Percentiles rank a stretch among this genome's conserved stretches.
phyloP scores from a whole-genome alignment of 2,113 vertebrate species.

The Tretioscincus oriximinensis region DNA sequence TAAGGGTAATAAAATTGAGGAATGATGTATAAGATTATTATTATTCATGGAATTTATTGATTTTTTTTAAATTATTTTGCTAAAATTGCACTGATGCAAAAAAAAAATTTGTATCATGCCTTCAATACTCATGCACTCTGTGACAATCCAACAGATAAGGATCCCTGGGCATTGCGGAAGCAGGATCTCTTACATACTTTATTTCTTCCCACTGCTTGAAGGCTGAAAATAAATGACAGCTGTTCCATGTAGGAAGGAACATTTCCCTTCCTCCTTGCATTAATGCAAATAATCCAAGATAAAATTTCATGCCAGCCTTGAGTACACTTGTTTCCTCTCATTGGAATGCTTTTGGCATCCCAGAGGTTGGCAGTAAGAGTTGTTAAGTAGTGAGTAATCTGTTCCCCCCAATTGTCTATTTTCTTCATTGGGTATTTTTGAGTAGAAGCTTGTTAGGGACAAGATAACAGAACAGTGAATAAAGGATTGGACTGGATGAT shows the following conservation, averaged over 20 bases:
- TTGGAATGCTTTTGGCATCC: too few species aligned
- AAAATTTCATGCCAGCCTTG: not conserved
- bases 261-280: not conserved
- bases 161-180: not conserved
- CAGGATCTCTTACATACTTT: not conserved
- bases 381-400: too few species aligned
- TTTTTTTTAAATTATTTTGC: not conserved
- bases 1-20: not conserved
- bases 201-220: not conserved
- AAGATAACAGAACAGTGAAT: too few species aligned
- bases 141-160: not conserved
- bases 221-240: slow-evolving; percentile 4
- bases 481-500: too few species aligned
- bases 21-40: not conserved
- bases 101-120: not conserved
- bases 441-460: too few species aligned
- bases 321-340: not conserved
- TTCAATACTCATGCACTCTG: not conserved
- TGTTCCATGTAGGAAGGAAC: not conserved
- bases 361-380: too few species aligned
- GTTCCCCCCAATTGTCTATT: too few species aligned
- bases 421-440: too few species aligned
- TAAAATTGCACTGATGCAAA: not conserved
- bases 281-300: not conserved
- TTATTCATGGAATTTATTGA: not conserved